phyloP scores from a whole-genome alignment of 2,888 invertebrate species.

The Leptothorax acervorum region DNA sequence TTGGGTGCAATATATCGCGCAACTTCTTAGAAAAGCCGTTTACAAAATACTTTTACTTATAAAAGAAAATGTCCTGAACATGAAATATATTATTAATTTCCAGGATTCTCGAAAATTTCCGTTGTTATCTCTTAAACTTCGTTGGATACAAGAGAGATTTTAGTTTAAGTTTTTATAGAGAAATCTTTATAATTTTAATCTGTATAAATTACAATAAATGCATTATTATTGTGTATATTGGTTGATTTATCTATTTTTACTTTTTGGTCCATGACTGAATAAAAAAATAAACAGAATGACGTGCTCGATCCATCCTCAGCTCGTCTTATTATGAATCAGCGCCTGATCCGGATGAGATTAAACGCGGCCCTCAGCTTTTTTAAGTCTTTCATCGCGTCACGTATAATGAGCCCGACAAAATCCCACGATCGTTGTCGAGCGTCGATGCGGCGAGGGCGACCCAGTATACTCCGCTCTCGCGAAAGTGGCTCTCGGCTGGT shows the following conservation, averaged over 20 bases:
- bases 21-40: background rate
- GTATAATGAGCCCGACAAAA: background rate
- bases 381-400: slow-evolving; percentile 1
- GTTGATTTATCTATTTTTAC: background rate
- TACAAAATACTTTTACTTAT: background rate
- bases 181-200: background rate
- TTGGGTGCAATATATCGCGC: background rate
- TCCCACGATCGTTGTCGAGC: slow-evolving; percentile 58
- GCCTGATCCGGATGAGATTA: background rate
- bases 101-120: background rate
- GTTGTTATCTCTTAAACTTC: background rate
- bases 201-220: background rate
- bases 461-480: slow-evolving; percentile 24
- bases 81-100: background rate
- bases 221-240: background rate
- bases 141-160: background rate
- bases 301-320: background rate
- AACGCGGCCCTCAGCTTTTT: background rate
- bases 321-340: background rate
- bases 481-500: slow-evolving; percentile 56
- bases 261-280: no score
- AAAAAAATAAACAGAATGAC: background rate
- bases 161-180: background rate
- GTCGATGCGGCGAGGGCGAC: slow-evolving; percentile 1
- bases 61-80: background rate